phyloP scores from a whole-genome alignment of 2,797 vertebrate species.

The Hylomyscus alleni region DNA sequence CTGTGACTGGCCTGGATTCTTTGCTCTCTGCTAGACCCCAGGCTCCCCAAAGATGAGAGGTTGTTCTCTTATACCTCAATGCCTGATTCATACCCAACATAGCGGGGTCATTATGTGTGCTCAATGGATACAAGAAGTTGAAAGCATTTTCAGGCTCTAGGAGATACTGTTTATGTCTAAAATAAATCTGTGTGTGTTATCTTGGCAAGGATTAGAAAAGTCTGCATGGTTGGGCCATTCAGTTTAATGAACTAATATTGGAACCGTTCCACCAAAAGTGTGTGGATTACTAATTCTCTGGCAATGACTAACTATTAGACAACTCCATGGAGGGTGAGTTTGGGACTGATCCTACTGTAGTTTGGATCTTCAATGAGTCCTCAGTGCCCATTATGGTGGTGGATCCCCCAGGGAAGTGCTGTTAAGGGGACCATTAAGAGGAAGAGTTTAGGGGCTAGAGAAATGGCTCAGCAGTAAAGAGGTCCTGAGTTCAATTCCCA shows the following conservation, averaged over 20 bases:
- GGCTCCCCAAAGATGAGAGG: background rate
- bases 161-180: slow-evolving; percentile 1
- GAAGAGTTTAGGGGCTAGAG: background rate
- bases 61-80: background rate
- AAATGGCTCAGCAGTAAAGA: background rate
- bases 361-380: background rate
- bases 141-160: background rate
- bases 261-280: background rate
- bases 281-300: background rate
- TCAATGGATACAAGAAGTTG: background rate
- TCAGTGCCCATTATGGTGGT: too few relatives aligned
- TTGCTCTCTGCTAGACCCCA: background rate
- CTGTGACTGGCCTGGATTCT: background rate
- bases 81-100: background rate
- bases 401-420: too few relatives aligned
- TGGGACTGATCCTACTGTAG: background rate
- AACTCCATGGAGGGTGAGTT: background rate
- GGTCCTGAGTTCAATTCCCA: background rate
- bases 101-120: background rate
- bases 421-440: background rate
- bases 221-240: background rate
- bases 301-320: background rate
- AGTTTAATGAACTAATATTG: background rate
- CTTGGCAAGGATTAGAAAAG: background rate
- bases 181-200: background rate